phyloP scores from a whole-genome alignment of 2,888 invertebrate species.

The Galeopsomyia nigrocyanea region DNA sequence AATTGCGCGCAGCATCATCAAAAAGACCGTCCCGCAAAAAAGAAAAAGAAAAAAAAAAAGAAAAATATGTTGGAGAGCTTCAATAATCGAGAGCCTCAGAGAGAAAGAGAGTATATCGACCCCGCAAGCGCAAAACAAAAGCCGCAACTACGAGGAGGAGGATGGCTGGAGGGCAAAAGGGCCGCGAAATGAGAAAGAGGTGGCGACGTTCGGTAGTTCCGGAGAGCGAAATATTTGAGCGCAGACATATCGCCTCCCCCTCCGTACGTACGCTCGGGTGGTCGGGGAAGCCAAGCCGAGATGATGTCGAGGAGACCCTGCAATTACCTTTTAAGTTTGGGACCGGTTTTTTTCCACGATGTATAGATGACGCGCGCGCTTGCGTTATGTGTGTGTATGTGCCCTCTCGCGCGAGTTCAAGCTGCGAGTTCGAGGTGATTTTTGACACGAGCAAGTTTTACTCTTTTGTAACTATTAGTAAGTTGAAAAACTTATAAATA shows the following conservation, averaged over 20 bases:
- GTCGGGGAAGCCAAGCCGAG: conserved; percentile 44
- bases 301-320: conserved; percentile 11
- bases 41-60: too few species aligned
- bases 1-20: background rate
- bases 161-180: background rate
- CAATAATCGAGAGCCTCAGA: conserved; percentile 16
- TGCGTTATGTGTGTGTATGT: background rate
- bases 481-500: too few species aligned
- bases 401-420: background rate
- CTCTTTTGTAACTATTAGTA: too few species aligned
- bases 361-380: background rate
- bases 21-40: background rate
- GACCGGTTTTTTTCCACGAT: conserved; percentile 43
- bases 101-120: background rate
- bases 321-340: conserved; percentile 29
- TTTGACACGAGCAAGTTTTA: too few species aligned
- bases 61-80: background rate
- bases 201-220: conserved; percentile 39
- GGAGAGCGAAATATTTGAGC: conserved; percentile 9
- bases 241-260: conserved; percentile 34
- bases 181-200: conserved; percentile 11
- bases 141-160: background rate
- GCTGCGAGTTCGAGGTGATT: too few species aligned
- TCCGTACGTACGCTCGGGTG: conserved; percentile 47
- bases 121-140: conserved; percentile 8